Evolutionary conservation across 2,113 vertebrate species (phyloP), one percentile per base, ranked within the genome.

Genomic region (Tympanuchus pallidicinctus): DNA sequence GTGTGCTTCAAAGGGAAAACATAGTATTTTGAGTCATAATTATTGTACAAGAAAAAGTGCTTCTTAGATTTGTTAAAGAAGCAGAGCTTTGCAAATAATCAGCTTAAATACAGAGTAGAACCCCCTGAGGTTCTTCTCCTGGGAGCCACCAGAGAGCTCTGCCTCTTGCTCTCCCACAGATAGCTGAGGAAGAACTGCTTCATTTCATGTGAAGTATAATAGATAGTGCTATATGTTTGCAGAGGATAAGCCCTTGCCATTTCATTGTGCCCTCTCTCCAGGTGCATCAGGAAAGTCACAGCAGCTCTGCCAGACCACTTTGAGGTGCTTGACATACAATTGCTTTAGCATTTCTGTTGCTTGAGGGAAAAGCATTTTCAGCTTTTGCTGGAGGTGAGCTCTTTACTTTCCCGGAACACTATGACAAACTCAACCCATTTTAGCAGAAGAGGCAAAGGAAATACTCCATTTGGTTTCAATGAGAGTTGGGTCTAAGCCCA

Each of bases 111-210:
- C 42, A 79, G 20, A 24, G 15, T 69, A 59, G 30, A 21, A 13
- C 1, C 21, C 21, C 25, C 20, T 56, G 38, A 27, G 61, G 50
- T 83, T 61, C 86, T 94, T 54, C 91, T 92, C 75, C 3, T 48
- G 22, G 38, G 28, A 91, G 60, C 93, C 93, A 90, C 88, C 93
- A 95, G 93, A 80, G 93, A 89, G 88, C 90, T 94, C 94, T 95
- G 69, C 86, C 69, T 94, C 80, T 88, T 93, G 38, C 45, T 88
- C 28, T 83, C 13, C 1, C 27, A 18, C 80, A 88, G 64, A 48
- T 34, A 90, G 50, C 70, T n/a, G 70, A 54, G 32, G 66, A 5
- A 74, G 11, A 80, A 64, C 38, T 43, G 25, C 70, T 92, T 90
- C 34, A 43, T 64, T 93, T 94, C 56, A 20, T 18, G 50, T 0